These are phyloP conservation scores for Coluber constrictor DNA, from an alignment of 2,797 vertebrate genomes.

Conservation along the genomic window DNA sequence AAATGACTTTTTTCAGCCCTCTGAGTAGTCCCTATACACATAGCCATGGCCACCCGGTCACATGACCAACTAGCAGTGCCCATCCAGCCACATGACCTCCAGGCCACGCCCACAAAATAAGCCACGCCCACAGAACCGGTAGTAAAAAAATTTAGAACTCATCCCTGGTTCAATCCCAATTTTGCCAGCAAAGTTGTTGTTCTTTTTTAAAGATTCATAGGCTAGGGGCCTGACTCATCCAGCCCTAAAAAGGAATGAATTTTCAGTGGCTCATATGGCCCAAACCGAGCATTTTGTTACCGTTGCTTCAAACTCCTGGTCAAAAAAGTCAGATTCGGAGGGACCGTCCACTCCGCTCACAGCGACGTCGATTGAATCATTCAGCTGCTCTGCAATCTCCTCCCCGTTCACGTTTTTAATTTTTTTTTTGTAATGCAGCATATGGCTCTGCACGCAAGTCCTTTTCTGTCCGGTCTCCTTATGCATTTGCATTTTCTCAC, in stretches of 20 bases:
- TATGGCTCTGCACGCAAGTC: background rate
- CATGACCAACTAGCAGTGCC: too few relatives aligned
- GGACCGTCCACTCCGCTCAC: background rate
- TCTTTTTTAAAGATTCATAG: background rate
- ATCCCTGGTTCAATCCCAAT: background rate
- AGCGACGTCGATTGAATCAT: background rate
- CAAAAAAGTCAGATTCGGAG: background rate
- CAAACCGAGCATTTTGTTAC: background rate
- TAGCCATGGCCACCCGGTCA: too few relatives aligned
- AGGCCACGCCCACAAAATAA: too few relatives aligned
- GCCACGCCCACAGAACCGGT: too few relatives aligned
- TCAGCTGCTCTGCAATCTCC: background rate
- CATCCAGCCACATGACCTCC: too few relatives aligned
- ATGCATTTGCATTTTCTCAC: background rate
- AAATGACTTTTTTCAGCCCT: too few relatives aligned
- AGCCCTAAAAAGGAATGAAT: background rate
- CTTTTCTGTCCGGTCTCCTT: background rate
- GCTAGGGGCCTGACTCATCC: background rate
- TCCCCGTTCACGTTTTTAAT: background rate
- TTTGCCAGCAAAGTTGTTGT: background rate
- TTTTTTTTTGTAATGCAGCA: background rate
- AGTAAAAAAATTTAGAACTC: too few relatives aligned
- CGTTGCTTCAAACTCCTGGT: background rate
- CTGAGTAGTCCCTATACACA: too few relatives aligned
- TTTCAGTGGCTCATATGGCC: too few relatives aligned